Base-by-base conservation (phyloP, 2,113 vertebrate species). In the Gymnocephalus cernua region DNA sequence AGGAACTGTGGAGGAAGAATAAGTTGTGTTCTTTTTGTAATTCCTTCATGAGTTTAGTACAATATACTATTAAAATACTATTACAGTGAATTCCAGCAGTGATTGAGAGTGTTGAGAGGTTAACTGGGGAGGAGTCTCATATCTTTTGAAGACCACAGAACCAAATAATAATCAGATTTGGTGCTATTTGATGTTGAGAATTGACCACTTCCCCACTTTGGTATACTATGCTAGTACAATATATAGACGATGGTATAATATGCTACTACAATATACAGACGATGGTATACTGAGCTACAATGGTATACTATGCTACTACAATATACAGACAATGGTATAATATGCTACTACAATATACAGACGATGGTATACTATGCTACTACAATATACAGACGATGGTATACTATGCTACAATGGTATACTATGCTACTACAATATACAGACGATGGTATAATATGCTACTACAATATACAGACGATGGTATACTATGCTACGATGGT, bases 1-100 rank as follows among this genome's bases (percentile, higher is more conserved):
- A 68, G 77, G 66, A 80, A 67, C 23, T 71, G 16, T 4, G 0
- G 47, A 14, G 47, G 48, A 74, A 57, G 27, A 62, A 62, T 53
- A 4, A 45, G 13, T 29, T 69, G 21, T 6, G 29, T 27, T 48
- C 18, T 38, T 25, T 50, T 23, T 25, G 3, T 35, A 18, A 57
- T 25, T 15, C 45, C 59, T 71, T 29, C 12, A 48, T 35, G 67
- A 23, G 14, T 23, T 2, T 11, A 2, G 56, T 11, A 16, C 23
- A n/a, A 45, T 41, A 11, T 11, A 3, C 38, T 41, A 41, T 41
- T 41, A 10, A 45, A 16, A 63, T 54, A 63, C 13, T 45, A 41
- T 54, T 45, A 32, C 23, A 50, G 54, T 45, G 29, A 38, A 29
- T 61, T 59, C 19, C 48, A 53, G 47, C 12, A 2, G 45, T 67